Evolutionary conservation across 2,888 invertebrate species (phyloP), one percentile per base, ranked within the genome.

Genomic region (Tuberolachnus salignus): DNA sequence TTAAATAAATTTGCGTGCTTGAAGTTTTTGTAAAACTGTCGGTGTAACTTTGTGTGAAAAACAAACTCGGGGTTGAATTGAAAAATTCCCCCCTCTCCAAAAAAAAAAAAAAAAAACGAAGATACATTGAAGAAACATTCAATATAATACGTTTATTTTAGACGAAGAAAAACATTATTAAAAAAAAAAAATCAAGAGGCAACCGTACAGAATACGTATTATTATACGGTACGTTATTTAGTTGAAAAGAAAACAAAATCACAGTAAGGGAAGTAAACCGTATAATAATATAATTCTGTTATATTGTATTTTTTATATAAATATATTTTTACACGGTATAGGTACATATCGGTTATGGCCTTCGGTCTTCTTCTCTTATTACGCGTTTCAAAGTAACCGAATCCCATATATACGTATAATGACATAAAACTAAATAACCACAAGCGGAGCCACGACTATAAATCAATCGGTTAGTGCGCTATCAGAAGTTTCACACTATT

Each of bases 331-430:
- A 46, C 44, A 73, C 34, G 61, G 46, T 59, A 34, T 34, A 21
- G 42, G 13, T 63, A 69, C 42, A n/a, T 73, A 51, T 73, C 59
- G 69, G 49, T 51, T 51, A 61, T 59, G 78, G 57, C 78, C 78
- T 78, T 78, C 78, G 67, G 69, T 61, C 59, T 21, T 59, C 69
- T 59, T 78, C 78, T 78, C 78, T 59, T 78, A 57, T 78, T 78
- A 78, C 78, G 57, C 78, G 57, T 59, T 61, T 59, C 42, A 61
- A 51, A 69, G 78, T 78, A 78, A 78, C 69, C 78, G 69, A 69
- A 78, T 78, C 67, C 78, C n/a, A n/a, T n/a, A n/a, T n/a, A n/a
- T n/a, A n/a, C n/a, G n/a, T 61, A 51, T 69, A 78, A 78, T 69
- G 49, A 78, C 67, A 59, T 59, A 67, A 69, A 78, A 78, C 57